Evolutionary conservation across 2,888 invertebrate species (phyloP).

Genomic region (Napeogenes sylphis): DNA sequence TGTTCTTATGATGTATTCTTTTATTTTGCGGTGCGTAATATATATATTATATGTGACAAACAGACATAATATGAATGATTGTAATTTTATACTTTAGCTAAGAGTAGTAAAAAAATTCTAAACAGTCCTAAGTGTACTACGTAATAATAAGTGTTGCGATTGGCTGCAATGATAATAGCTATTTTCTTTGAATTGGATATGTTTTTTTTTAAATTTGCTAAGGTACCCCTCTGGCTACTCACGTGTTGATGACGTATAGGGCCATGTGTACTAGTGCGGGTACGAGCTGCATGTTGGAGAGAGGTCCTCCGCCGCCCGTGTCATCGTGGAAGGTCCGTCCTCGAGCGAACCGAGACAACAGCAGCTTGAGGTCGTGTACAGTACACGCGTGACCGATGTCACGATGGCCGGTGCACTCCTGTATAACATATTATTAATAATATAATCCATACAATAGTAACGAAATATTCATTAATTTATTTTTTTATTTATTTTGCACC

Average conservation of each 20-base stretch:
- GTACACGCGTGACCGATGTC: slow-evolving; percentile 89
- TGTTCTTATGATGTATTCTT: no score
- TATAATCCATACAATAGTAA: slow-evolving; percentile 35
- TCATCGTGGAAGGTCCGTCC: slow-evolving; percentile 98
- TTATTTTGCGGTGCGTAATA: no score
- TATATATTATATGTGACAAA: no score
- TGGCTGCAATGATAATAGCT: not conserved
- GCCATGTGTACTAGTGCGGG: slow-evolving; percentile 97
- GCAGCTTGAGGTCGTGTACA: slow-evolving; percentile 94
- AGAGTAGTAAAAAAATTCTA: no score
- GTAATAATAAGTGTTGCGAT: no score
- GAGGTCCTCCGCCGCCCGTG: slow-evolving; percentile 97
- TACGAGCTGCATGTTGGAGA: slow-evolving; percentile 97
- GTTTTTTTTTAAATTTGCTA: not conserved
- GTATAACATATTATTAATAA: slow-evolving; percentile 24
- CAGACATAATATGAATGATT: no score
- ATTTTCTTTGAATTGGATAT: not conserved
- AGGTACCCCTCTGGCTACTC: slow-evolving; percentile 40
- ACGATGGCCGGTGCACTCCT: slow-evolving; percentile 84
- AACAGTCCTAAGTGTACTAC: no score
- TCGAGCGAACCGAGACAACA: slow-evolving; percentile 92
- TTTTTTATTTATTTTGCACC: no score
- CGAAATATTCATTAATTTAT: slow-evolving; percentile 59
- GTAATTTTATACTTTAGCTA: no score
- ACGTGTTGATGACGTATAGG: slow-evolving; percentile 94